phyloP scores from a whole-genome alignment of 1,140 invertebrate genomes.

The honey bee (Apis mellifera) region Amel_HAv3.1 CM009939.2:5073001-5073500 shows the following conservation, averaged over 20 bases:
- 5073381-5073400: conserved; percentile 63
- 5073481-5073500: no score
- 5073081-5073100: conserved; percentile 25
- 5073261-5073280: not conserved
- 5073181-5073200: conserved; percentile 62
- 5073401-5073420: conserved; percentile 15
- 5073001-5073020: conserved; percentile 52
- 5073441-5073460: not conserved
- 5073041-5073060: conserved; percentile 51
- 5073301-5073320: conserved; percentile 62
- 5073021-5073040: not conserved
- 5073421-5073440: not conserved
- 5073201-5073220: conserved; percentile 61
- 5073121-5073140: conserved; percentile 36
- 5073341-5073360: conserved; percentile 61
- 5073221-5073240: conserved; percentile 50
- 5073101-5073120: conserved; percentile 51
- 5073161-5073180: not conserved
- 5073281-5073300: conserved; percentile 39
- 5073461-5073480: not conserved
- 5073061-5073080: conserved; percentile 54
- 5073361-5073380: conserved; percentile 55
- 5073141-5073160: conserved; percentile 29
- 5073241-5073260: conserved; percentile 8
- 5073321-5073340: conserved; percentile 55